Evolutionary conservation across 2,113 vertebrate genomes (phyloP).

Genomic region (Mus musculus): DNA sequence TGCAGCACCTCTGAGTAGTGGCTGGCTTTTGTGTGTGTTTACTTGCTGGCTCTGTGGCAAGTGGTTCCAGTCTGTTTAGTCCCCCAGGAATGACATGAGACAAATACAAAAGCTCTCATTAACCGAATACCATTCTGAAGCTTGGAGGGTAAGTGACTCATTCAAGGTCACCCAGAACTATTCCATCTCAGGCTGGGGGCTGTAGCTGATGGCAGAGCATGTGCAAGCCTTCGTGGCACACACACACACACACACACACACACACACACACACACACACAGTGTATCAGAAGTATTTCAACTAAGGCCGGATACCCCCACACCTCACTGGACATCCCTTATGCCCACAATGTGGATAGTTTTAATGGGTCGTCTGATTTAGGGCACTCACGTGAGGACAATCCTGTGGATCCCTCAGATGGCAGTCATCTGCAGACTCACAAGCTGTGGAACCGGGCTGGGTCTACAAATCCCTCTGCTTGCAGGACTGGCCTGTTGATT

Average conservation of each 20-base stretch:
- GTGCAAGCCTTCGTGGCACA: neutral
- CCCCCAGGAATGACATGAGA: neutral
- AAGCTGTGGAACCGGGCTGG: neutral
- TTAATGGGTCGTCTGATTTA: neutral
- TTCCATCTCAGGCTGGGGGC: neutral
- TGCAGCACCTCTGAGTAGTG: neutral
- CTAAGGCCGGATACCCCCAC: neutral
- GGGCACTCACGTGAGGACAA: neutral
- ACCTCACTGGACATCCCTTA: neutral
- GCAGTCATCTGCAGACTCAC: neutral
- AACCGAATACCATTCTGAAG: neutral
- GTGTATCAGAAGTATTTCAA: neutral
- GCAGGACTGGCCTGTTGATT: neutral
- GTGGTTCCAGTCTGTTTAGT: neutral
- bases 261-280: neutral
- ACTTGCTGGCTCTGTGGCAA: neutral
- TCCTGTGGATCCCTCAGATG: no score
- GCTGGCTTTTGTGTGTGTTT: neutral
- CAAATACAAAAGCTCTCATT: neutral
- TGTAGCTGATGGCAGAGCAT: neutral
- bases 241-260: neutral
- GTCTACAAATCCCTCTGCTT: neutral
- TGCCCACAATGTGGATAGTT: neutral
- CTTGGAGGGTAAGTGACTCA: neutral
- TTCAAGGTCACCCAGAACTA: conserved; percentile 21